These are phyloP conservation scores for Colistium nudipinnis DNA, from an alignment of 2,113 vertebrate species.

Conservation along the genomic window DNA sequence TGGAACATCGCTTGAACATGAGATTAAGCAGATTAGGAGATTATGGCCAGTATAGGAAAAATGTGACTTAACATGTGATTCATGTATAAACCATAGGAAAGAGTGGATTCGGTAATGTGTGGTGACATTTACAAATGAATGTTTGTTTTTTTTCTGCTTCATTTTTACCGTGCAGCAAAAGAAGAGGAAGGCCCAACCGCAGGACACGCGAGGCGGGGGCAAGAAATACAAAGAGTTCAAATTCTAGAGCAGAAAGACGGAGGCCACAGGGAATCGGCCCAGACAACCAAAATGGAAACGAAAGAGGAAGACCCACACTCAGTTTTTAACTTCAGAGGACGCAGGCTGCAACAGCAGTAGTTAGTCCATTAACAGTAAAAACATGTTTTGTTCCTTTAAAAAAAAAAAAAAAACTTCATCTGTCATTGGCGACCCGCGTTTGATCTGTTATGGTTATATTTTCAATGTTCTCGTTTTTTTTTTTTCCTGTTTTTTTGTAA, in stretches of 20 bases:
- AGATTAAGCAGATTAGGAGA: background rate
- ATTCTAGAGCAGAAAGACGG: constrained; percentile 79
- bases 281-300: constrained; percentile 31
- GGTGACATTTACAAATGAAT: constrained; percentile 26
- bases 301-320: constrained; percentile 14
- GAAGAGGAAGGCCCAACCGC: constrained; percentile 92
- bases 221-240: constrained; percentile 97
- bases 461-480: constrained; percentile 42
- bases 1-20: too few relatives aligned
- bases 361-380: constrained; percentile 13
- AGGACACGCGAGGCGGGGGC: constrained; percentile 87
- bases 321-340: constrained; percentile 36
- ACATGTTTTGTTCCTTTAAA: constrained; percentile 16
- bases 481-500: constrained; percentile 75
- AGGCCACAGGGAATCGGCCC: background rate
- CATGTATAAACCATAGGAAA: background rate
- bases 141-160: background rate
- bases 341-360: constrained; percentile 20
- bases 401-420: background rate
- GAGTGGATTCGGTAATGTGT: background rate
- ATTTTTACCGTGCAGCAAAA: constrained; percentile 84
- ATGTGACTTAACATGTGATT: background rate
- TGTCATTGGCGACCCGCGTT: background rate
- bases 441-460: constrained; percentile 38
- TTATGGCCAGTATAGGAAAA: background rate